Conservation (phyloP, 2,113 vertebrate species). For the Alethe castanea region DNA sequence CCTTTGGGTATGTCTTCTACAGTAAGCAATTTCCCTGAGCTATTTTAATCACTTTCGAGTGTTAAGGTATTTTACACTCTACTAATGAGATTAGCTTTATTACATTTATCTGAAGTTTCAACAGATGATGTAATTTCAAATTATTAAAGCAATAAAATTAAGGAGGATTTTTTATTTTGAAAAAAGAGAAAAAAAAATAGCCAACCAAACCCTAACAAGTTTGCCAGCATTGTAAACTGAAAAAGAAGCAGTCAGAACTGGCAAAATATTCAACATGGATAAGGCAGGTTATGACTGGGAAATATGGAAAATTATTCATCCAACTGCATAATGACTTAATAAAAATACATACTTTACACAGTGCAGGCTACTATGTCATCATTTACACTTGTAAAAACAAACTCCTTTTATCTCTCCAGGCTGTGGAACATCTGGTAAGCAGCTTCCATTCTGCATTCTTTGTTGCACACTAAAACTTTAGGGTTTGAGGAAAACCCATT, state of each 20-base stretch:
- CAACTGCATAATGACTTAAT: constrained; percentile 49
- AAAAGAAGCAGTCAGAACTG: constrained; percentile 23
- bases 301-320: constrained; percentile 54
- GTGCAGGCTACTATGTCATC: constrained; percentile 27
- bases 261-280: neutral
- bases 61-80: neutral
- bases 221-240: constrained; percentile 17
- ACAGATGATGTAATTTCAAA: constrained; percentile 13
- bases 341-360: constrained; percentile 56
- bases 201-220: neutral
- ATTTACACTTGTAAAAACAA: constrained; percentile 50
- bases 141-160: neutral
- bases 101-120: constrained; percentile 22
- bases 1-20: neutral
- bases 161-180: neutral
- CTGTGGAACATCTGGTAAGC: constrained; percentile 69
- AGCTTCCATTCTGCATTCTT: constrained; percentile 57
- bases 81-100: constrained; percentile 24
- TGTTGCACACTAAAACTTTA: constrained; percentile 47
- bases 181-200: neutral
- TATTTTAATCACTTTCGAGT: neutral
- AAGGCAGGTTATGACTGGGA: constrained; percentile 21
- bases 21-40: neutral
- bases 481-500: constrained; percentile 64
- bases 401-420: constrained; percentile 60